Evolutionary conservation across 2,888 invertebrate species (phyloP), one percentile per base, ranked within the genome.

Genomic region (Xestia c-nigrum): DNA sequence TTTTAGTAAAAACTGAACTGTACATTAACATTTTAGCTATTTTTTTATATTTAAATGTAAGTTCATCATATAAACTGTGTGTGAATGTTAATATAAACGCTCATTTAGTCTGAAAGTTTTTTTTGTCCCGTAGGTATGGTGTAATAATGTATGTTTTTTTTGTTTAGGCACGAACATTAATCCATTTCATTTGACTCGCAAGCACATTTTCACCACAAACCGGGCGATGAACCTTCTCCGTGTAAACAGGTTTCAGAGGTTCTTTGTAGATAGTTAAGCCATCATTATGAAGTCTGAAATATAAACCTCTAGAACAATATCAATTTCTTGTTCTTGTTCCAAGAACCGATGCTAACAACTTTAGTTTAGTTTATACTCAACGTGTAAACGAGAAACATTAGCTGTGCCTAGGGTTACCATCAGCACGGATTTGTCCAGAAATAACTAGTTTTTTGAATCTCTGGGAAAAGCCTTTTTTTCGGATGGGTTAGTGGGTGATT

Each of bases 251-350:
- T 9, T 64, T 64, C 43, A 43, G 64, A 64, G n/a, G 14, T 16
- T 24, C 64, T 64, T 64, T 43, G 64, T 64, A 64, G 64, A 64
- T 64, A 64, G 64, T 64, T 43, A 24, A 24, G n/a, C 7, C 64
- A 64, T 64, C n/a, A 24, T 64, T 64, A 64, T 43, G n/a, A 64
- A 64, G 16, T 10, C 43, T 43, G 64, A 43, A 64, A 64, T 43
- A 43, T 43, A 64, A 64, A 16, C 43, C n/a, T 24, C 43, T n/a
- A 4, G 7, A 64, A 64, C 43, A 24, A 43, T 64, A 64, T 64
- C 64, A 43, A 64, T 64, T 64, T 64, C 64, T 43, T 64, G 64
- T 43, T 43, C 64, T 43, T 64, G 43, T 43, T 43, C 43, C 9
- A 0, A 24, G n/a, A 64, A 6, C n/a, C n/a, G 14, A 64, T 16